A percentile compares a stretch with the other conserved stretches of the same genome.
phyloP scores from a whole-genome alignment of 1,140 invertebrate genomes.

The Zaprionus taronus region DNA sequence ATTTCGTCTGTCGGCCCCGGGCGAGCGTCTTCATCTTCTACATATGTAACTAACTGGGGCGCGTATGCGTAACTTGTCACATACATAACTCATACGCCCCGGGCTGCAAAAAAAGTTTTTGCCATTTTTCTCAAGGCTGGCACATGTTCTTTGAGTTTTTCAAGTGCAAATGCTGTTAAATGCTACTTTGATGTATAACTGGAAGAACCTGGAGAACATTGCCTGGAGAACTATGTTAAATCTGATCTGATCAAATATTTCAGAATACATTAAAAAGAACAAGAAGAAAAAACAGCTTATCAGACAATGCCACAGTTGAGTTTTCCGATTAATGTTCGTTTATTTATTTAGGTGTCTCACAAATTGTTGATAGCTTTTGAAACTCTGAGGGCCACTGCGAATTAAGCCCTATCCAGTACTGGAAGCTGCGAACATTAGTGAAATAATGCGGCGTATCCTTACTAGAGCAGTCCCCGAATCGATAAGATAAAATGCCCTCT shows the following conservation, averaged over 20 bases:
- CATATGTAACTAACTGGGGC: neutral
- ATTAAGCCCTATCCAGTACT: neutral
- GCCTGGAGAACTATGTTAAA: too few species aligned
- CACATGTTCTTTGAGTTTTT: neutral
- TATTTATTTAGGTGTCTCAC: too few species aligned
- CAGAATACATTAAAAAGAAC: too few species aligned
- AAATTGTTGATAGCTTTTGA: too few species aligned
- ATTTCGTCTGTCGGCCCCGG: conserved; percentile 24
- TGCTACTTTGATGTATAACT: too few species aligned
- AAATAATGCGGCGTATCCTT: neutral
- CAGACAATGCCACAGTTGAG: too few species aligned
- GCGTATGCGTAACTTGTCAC: conserved; percentile 28
- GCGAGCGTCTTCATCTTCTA: neutral
- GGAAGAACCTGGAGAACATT: too few species aligned
- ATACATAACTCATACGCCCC: conserved; percentile 19
- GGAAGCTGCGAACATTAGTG: neutral
- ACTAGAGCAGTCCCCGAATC: neutral
- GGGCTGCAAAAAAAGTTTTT: neutral
- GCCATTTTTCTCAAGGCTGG: neutral
- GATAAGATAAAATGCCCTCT: neutral
- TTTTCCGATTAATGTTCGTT: too few species aligned
- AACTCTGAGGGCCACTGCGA: too few species aligned
- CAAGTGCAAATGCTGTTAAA: conserved; percentile 53
- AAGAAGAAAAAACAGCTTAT: too few species aligned
- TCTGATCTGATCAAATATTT: too few species aligned